phyloP scores from a whole-genome alignment of 53 echinoderm and acorn worm genomes.

The Echinometra lucunter region DNA sequence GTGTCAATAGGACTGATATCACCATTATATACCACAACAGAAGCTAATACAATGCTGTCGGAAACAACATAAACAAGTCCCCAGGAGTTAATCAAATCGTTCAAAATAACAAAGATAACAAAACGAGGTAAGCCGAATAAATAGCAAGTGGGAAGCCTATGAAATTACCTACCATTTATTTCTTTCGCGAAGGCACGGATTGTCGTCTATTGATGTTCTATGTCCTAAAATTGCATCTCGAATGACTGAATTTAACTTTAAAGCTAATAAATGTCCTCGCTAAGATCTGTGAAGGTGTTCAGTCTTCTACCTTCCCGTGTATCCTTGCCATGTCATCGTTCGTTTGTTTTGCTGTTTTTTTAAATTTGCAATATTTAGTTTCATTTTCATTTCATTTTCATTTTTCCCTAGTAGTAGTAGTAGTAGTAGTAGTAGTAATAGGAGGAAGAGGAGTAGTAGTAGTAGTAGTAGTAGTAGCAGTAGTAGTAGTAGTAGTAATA shows the following conservation, averaged over 20 bases:
- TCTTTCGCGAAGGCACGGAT: neutral
- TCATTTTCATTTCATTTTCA: no score
- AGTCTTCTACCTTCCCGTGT: no score
- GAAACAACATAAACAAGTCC: neutral
- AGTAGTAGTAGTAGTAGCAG: no score
- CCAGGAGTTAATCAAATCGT: neutral
- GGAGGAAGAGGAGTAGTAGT: no score
- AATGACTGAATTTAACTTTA: neutral
- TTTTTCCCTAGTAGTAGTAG: no score
- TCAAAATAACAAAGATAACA: neutral
- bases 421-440: no score
- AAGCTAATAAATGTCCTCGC: neutral
- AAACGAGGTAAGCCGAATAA: conserved; percentile 4
- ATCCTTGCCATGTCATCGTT: no score
- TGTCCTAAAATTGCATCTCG: neutral
- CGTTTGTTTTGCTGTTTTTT: no score
- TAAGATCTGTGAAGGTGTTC: neutral
- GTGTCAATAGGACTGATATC: neutral
- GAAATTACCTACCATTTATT: neutral
- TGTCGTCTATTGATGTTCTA: neutral
- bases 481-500: no score
- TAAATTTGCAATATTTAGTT: no score
- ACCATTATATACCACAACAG: neutral
- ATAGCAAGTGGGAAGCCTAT: conserved; percentile 29
- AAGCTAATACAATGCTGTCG: neutral